These are phyloP conservation scores for Lasioglossum albipes DNA, from an alignment of 1,140 invertebrate genomes.

Conservation along the genomic window DNA sequence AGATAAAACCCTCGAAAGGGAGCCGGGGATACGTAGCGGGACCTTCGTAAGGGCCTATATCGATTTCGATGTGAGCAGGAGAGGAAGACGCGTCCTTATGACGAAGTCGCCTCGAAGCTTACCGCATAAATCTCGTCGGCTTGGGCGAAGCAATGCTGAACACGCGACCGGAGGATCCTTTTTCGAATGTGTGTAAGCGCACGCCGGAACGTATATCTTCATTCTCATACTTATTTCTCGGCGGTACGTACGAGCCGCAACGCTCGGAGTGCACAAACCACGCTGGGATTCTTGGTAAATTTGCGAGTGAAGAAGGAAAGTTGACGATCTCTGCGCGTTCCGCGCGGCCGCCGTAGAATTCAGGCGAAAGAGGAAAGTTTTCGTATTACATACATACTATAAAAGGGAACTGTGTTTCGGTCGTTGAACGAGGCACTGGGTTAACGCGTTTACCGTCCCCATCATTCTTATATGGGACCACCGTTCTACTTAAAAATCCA, in stretches of 20 bases:
- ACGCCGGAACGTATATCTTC: slow-evolving; percentile 16
- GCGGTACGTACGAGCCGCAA: background rate
- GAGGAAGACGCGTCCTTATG: background rate
- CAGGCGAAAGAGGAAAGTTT: background rate
- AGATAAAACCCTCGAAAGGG: background rate
- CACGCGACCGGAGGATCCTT: slow-evolving; percentile 23
- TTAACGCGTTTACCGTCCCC: background rate
- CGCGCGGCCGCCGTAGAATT: too few species aligned
- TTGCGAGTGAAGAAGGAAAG: slow-evolving; percentile 4
- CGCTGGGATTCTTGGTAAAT: slow-evolving; percentile 24
- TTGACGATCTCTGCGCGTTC: background rate
- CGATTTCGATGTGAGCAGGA: slow-evolving; percentile 3
- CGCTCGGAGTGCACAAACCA: background rate
- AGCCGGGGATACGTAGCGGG: background rate
- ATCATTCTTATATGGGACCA: background rate
- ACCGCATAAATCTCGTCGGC: slow-evolving; percentile 34
- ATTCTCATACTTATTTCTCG: slow-evolving; percentile 13
- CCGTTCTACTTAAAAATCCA: background rate
- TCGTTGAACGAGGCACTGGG: background rate
- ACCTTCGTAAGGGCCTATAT: background rate
- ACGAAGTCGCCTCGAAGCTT: slow-evolving; percentile 15
- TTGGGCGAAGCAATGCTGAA: slow-evolving; percentile 26
- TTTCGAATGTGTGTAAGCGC: slow-evolving; percentile 22
- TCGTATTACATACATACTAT: background rate
- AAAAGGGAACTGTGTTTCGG: background rate